Evolutionary conservation across 2,888 invertebrate species (phyloP), one percentile per base, ranked within the genome.

Genomic region (Caenorhabditis doughertyi): DNA sequence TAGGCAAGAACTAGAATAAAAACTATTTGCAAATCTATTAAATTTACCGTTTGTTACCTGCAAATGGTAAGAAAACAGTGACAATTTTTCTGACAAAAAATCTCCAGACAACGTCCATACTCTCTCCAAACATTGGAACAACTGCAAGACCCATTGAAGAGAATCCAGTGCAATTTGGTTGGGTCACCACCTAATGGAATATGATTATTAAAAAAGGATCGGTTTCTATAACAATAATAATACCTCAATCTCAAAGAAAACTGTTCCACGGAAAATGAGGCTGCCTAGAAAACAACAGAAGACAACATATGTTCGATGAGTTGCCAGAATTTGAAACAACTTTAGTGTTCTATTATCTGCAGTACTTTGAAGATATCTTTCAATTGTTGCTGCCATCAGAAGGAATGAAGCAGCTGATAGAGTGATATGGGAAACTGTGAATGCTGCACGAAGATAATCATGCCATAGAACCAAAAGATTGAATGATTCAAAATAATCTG

Each of bases 41-140:
- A n/a, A n/a, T n/a, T n/a, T n/a, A n/a, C n/a, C n/a, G n/a, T n/a
- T n/a, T n/a, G n/a, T n/a, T 49, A 87, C 86, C 88, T 53, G 87
- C 85, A 73, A 90, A 90, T 0, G 90, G 90, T 25, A 90, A 64
- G 53, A 90, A 90, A 9, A 90, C 89, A 9, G 90, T 89, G 64
- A 86, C 72, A 18, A 90, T 85, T 55, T 89, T 86, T 7, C 90
- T 79, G 5, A 89, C 81, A 81, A 88, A 90, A 64, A 90, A 89
- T 60, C 89, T 83, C 89, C 89, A 90, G 21, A 90, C 72, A 35
- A 80, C 82, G 47, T 90, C 89, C 39, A 83, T 55, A 8, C 84
- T 87, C 39, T 81, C 60, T 9, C 83, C 81, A 23, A 88, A 86
- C 60, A 90, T 68, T 18, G 60, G 73, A 4, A 84, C 80, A 5